Base-by-base conservation (phyloP, 2,797 vertebrate genomes). In the Sebastes hubbsi region DNA sequence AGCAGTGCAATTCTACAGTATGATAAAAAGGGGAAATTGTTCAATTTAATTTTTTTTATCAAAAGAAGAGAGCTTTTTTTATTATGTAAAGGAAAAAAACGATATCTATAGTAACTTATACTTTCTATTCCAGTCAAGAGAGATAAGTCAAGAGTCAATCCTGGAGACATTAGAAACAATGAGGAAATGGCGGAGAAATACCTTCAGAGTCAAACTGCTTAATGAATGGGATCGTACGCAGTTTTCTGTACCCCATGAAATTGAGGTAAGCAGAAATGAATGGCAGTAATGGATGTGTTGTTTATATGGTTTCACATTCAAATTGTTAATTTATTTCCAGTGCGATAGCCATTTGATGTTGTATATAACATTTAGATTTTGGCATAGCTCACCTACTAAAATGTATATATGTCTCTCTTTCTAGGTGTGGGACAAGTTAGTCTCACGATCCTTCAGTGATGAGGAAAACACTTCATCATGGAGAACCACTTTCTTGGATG, bases 341-440 rank as follows among this genome's bases (percentile, higher is more conserved):
- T 34, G 16, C 2, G 2, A 9, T 27, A 22, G 24, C 2, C 11
- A 73, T 0, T 59, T 59, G 2, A 30, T n/a, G 8, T 62, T 65
- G 8, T n/a, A 8, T 66, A 16, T 3, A 27, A 1, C 46, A 6
- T 18, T 46, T 46, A 0, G 1, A 29, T 67, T 72, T 2, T 8
- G 8, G 16, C 2, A 0, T 8, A 13, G 2, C 5, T 24, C n/a
- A 29, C 2, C 1, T 36, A 6, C 58, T 60, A 22, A 20, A 70
- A 71, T 59, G 2, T 1, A 52, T 38, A 42, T 49, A 42, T 49
- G 20, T 29, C 8, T 25, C 3, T 24, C 22, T 61, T 84, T 74
- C 1, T 71, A 89, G 88, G 75, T 81, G 34, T 89, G 88, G 85
- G 27, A 5, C 0, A 10, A 54, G n/a, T 61, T 89, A 49, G n/a